These are phyloP conservation scores for Nothocercus julius DNA, from an alignment of 2,113 vertebrate genomes.

Conservation along the genomic window DNA sequence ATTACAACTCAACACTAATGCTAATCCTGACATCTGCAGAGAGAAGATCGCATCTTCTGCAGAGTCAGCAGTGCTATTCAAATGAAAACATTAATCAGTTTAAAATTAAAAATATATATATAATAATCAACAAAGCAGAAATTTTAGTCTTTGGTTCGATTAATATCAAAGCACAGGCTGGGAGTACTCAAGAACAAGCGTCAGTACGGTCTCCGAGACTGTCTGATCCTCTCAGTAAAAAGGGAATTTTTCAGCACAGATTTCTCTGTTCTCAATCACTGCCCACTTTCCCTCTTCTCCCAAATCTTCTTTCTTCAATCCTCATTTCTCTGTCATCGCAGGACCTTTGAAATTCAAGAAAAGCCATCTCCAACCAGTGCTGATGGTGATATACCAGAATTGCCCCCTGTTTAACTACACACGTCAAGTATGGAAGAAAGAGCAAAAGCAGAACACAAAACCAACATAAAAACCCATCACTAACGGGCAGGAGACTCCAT, in stretches of 20 bases:
- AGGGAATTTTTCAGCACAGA: neutral
- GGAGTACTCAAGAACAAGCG: conserved; percentile 19
- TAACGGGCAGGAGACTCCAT: no score
- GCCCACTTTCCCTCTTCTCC: neutral
- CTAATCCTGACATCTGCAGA: conserved; percentile 82
- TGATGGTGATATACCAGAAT: neutral
- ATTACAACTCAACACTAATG: conserved; percentile 76
- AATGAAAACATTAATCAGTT: conserved; percentile 81
- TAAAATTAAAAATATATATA: conserved; percentile 54
- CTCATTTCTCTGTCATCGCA: neutral
- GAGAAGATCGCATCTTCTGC: conserved; percentile 82
- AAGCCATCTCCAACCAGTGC: no score
- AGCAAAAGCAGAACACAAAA: neutral
- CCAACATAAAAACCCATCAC: neutral
- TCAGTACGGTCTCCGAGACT: neutral
- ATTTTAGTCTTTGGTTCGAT: conserved; percentile 39
- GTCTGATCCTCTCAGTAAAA: neutral
- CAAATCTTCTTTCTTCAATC: neutral
- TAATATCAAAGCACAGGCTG: conserved; percentile 43
- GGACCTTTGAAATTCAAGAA: neutral
- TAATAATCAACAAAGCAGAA: conserved; percentile 66
- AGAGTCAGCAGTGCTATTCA: conserved; percentile 78
- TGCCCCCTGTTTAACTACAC: neutral
- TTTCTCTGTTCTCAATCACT: neutral
- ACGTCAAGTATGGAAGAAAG: neutral